phyloP scores from a whole-genome alignment of 2,113 vertebrate species.

The Danionella cerebrum region DNA sequence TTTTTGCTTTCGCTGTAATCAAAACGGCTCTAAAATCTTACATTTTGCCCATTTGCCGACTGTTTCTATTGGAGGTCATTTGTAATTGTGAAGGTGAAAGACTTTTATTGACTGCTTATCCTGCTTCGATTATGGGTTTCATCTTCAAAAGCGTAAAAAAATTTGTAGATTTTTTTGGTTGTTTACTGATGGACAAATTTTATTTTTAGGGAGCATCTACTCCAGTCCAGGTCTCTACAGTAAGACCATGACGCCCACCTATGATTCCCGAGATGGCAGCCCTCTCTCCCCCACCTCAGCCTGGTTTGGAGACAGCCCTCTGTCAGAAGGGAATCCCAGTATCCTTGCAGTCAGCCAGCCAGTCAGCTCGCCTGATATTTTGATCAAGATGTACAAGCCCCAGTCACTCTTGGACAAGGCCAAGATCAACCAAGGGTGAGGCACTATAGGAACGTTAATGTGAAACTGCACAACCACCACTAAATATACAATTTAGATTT shows the following conservation, averaged over 20 bases:
- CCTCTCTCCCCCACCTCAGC: slow-evolving; percentile 93
- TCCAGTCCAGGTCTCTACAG: slow-evolving; percentile 97
- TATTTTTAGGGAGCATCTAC: slow-evolving; percentile 92
- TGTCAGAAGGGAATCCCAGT: slow-evolving; percentile 95
- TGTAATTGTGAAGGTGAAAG: too few relatives aligned
- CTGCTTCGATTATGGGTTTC: too few relatives aligned
- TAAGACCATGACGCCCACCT: slow-evolving; percentile 98
- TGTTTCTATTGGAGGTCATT: too few relatives aligned
- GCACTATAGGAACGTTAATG: background rate
- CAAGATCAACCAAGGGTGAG: slow-evolving; percentile 98
- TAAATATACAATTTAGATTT: too few relatives aligned
- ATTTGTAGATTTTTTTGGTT: too few relatives aligned
- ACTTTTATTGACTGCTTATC: too few relatives aligned
- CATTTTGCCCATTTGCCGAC: too few relatives aligned
- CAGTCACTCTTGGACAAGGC: slow-evolving; percentile 96
- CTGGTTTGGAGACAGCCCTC: slow-evolving; percentile 96
- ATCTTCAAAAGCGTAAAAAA: too few relatives aligned
- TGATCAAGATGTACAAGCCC: slow-evolving; percentile 95
- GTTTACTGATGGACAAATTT: slow-evolving; percentile 34
- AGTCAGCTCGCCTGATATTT: slow-evolving; percentile 86
- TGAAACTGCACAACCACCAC: too few relatives aligned
- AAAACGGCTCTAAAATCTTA: too few relatives aligned
- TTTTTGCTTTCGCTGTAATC: too few relatives aligned
- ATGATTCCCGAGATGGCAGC: slow-evolving; percentile 93
- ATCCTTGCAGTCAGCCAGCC: slow-evolving; percentile 96